Evolutionary conservation across 2,888 invertebrate genomes (phyloP).

Genomic region (Falcaria lacertinaria): DNA sequence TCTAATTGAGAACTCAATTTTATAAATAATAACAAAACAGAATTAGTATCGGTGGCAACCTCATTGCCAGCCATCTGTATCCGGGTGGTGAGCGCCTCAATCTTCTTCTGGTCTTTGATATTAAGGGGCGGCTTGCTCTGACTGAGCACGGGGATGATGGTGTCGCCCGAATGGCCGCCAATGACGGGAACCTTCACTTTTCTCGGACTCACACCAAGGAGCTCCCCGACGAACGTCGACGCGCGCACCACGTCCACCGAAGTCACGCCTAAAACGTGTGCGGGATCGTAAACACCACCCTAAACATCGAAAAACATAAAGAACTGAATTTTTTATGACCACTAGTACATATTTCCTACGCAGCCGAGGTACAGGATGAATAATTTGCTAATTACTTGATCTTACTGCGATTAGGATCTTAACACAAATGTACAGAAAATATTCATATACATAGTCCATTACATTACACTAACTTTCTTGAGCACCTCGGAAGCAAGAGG

Average conservation of each 20-base stretch:
- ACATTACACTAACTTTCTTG: no score
- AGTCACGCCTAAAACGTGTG: conserved; percentile 96
- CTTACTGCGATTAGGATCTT: no score
- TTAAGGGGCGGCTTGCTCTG: conserved; percentile 92
- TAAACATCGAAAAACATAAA: no score
- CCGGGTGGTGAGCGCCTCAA: conserved; percentile 92
- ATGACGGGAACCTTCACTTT: conserved; percentile 94
- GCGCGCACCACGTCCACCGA: conserved; percentile 98
- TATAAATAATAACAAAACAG: no score
- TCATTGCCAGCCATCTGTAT: conserved; percentile 99
- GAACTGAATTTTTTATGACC: no score
- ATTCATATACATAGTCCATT: no score
- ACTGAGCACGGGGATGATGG: conserved; percentile 97
- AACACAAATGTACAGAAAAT: no score
- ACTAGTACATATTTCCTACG: no score
- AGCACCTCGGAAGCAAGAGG: conserved; percentile 97
- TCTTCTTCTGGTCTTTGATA: conserved; percentile 85
- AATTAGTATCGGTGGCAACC: no score
- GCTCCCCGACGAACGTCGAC: conserved; percentile 96
- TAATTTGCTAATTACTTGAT: no score
- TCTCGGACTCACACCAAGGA: conserved; percentile 92
- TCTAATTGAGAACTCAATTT: no score
- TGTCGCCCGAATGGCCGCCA: conserved; percentile 98
- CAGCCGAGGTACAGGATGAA: no score
- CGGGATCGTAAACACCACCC: conserved; percentile 94